Evolutionary conservation across 1,140 invertebrate species (phyloP), one percentile per base, ranked within the genome.

Genomic region (Drosophila leontia): DNA sequence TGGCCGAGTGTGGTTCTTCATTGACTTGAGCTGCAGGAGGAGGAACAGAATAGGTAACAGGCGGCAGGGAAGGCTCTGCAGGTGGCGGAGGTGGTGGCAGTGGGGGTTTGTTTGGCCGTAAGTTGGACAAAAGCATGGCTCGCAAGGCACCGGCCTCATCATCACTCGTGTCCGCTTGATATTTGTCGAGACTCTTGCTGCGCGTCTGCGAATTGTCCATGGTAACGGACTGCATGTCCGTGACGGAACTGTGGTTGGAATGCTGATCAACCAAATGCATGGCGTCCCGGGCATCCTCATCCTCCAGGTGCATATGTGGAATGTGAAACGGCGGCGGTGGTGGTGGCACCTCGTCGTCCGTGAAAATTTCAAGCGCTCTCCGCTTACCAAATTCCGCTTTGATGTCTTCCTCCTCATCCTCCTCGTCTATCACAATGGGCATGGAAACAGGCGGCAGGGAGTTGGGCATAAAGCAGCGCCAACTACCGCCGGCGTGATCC

Each of bases 81-180:
- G 47, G 32, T 8, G 68, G 58, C 5, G 64, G 50, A 9, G 56
- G 48, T 1, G 72, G 60, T 6, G 69, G 41, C 17, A 65, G 45
- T 29, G 42, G 53, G 12, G 23, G 45, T n/a, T 15, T 64, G 3
- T 3, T 37, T 8, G 87, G 19, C 5, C 71, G 68, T 9, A 77
- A 74, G 47, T 90, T 90, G 3, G 91, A 75, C 8, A 92, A 55
- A 7, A 92, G 44, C 53, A 92, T 59, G 17, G 91, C 91, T 47
- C 91, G 79, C 56, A 92, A 56, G 0, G 82, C 91, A 1, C 74
- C 75, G 11, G 80, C 91, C 62, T 92, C 91, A 34, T 92, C 91
- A 15, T 92, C 91, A 45, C 81, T 88, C 7, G 85, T 72, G 0
- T 78, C 62, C 1, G 37, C 19, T 7, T 61, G 59, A 1, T 32